Evolutionary conservation across 2,113 vertebrate genomes (phyloP).

Genomic region (Salvator merianae): DNA sequence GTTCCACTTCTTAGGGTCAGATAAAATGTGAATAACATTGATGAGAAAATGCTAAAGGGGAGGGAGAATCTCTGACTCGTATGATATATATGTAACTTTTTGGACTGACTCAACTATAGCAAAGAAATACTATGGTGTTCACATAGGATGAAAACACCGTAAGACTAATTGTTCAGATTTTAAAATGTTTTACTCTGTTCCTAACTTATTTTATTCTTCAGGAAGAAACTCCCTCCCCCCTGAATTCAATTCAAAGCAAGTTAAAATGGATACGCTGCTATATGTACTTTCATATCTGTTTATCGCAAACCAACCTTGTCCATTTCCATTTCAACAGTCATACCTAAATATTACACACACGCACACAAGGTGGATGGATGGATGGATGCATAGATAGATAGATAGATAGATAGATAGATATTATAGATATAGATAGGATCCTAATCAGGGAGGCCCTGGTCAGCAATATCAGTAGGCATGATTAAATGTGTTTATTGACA

Average conservation of each 20-base stretch:
- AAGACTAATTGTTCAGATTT: not conserved
- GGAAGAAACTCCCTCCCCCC: not conserved
- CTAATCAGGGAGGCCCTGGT: too few relatives aligned
- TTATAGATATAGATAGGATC: too few relatives aligned
- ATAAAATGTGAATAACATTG: constrained; percentile 12
- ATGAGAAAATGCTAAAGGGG: constrained; percentile 4
- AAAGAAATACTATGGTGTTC: not conserved
- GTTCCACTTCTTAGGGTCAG: constrained; percentile 36
- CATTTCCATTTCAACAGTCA: not conserved
- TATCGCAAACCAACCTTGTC: not conserved
- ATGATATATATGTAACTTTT: not conserved
- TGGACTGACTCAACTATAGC: not conserved
- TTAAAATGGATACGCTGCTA: not conserved
- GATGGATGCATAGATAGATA: too few relatives aligned
- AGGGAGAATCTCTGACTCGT: not conserved
- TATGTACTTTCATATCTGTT: not conserved
- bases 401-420: too few relatives aligned
- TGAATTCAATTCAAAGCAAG: not conserved
- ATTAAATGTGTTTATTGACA: too few relatives aligned
- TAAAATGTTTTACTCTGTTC: too few relatives aligned
- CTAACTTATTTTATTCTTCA: not conserved
- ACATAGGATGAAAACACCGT: not conserved
- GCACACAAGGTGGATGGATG: too few relatives aligned
- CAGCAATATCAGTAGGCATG: too few relatives aligned
- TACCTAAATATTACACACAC: too few relatives aligned